Conservation (phyloP, 2,888 invertebrate species). For the Eupithecia subfuscata region DNA sequence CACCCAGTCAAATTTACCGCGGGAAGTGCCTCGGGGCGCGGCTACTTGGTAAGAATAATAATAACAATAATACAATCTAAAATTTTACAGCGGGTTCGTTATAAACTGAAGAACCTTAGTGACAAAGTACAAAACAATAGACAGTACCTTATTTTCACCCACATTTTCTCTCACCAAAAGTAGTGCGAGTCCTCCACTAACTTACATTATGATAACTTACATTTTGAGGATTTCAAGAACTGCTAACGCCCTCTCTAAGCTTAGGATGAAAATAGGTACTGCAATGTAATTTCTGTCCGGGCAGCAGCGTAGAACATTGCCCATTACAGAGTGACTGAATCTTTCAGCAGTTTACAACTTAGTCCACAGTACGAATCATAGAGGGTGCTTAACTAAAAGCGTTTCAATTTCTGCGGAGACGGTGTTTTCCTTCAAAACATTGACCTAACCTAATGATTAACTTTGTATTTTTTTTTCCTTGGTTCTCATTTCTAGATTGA, state of each 20-base stretch:
- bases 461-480: too few relatives aligned
- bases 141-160: background rate
- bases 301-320: background rate
- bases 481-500: background rate
- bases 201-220: background rate
- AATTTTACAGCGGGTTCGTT: too few relatives aligned
- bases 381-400: conserved; percentile 13
- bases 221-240: background rate
- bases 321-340: background rate
- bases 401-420: background rate
- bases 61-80: too few relatives aligned
- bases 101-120: too few relatives aligned
- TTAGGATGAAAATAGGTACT: background rate
- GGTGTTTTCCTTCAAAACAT: background rate
- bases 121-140: too few relatives aligned
- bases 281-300: background rate
- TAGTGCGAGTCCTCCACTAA: background rate
- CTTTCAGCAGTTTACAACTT: background rate
- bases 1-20: too few relatives aligned
- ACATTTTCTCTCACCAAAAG: background rate
- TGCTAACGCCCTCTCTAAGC: background rate
- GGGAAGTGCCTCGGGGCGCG: too few relatives aligned
- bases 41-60: too few relatives aligned
- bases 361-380: background rate
- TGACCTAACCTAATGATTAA: too few relatives aligned